Conservation (phyloP, 2,113 vertebrate genomes). For the Abramis brama region DNA sequence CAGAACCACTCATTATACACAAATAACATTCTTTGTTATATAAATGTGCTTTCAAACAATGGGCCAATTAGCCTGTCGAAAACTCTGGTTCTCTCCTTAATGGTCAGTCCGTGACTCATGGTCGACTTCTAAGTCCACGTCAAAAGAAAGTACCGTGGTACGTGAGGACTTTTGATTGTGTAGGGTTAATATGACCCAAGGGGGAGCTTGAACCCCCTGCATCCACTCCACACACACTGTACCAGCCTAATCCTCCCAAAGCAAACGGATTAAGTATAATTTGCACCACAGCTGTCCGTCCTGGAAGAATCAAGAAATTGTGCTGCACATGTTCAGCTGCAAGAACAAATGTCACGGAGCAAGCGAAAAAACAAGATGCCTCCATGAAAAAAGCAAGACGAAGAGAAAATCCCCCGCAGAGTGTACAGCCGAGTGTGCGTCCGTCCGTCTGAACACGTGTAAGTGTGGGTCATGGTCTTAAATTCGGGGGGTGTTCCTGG, state of each 20-base stretch:
- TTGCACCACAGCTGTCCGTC: conserved; percentile 88
- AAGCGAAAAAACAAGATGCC: conserved; percentile 86
- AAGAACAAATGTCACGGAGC: conserved; percentile 85
- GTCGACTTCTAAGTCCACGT: neutral
- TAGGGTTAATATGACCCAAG: conserved; percentile 69
- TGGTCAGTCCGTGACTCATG: conserved; percentile 23
- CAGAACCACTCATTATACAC: neutral
- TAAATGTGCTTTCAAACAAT: conserved; percentile 5
- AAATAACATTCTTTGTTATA: neutral
- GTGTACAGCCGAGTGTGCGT: conserved; percentile 22
- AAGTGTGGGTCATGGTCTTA: conserved; percentile 45
- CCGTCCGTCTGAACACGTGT: conserved; percentile 34
- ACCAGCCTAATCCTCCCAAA: conserved; percentile 82
- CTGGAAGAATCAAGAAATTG: conserved; percentile 87
- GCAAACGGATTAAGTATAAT: conserved; percentile 87
- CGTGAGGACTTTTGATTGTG: conserved; percentile 59
- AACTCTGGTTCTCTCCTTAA: conserved; percentile 1
- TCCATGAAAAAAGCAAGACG: conserved; percentile 42
- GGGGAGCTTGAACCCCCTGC: conserved; percentile 60
- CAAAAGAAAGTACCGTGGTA: conserved; percentile 38
- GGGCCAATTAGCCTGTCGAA: conserved; percentile 19
- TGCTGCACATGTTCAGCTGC: conserved; percentile 88
- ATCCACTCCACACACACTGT: conserved; percentile 70
- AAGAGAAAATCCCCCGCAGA: conserved; percentile 52
- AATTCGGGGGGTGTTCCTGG: conserved; percentile 46